phyloP scores from a whole-genome alignment of 2,888 invertebrate species.

The Cephus pulcher region DNA sequence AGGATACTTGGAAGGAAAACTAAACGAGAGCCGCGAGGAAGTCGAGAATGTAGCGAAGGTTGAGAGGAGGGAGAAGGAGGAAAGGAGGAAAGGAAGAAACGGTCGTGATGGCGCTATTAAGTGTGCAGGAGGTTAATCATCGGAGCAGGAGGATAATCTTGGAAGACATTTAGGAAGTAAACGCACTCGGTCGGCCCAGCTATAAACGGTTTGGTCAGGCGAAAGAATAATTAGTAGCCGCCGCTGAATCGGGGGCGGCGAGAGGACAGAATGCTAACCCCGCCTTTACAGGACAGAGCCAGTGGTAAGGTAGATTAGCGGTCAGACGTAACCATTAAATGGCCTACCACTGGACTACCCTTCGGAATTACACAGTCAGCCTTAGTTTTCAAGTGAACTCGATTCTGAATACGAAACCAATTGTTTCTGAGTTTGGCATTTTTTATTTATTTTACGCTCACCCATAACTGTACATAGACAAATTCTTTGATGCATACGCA shows the following conservation, averaged over 20 bases:
- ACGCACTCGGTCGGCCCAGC: constrained; percentile 12
- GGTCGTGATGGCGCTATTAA: no score
- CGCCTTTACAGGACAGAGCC: constrained; percentile 47
- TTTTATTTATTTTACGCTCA: not conserved
- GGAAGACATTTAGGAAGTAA: constrained; percentile 8
- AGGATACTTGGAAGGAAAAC: not conserved
- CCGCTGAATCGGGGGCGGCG: constrained; percentile 31
- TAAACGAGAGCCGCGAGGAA: not conserved
- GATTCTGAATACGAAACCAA: not conserved
- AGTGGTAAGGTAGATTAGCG: constrained; percentile 56
- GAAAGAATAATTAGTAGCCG: constrained; percentile 57
- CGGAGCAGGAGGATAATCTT: constrained; percentile 1
- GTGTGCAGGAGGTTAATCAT: not conserved
- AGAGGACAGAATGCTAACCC: constrained; percentile 43
- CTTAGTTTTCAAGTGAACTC: not conserved
- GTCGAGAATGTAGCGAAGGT: not conserved
- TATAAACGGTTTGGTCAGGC: constrained; percentile 42
- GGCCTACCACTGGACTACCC: constrained; percentile 27
- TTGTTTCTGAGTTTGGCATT: no score
- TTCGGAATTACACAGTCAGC: not conserved
- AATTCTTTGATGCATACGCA: not conserved
- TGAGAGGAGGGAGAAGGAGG: not conserved
- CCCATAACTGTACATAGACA: no score
- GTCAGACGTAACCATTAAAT: constrained; percentile 56
- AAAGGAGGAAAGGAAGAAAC: no score